Base-by-base conservation (phyloP, 2,888 invertebrate species). In the Gryllus longicercus region DNA sequence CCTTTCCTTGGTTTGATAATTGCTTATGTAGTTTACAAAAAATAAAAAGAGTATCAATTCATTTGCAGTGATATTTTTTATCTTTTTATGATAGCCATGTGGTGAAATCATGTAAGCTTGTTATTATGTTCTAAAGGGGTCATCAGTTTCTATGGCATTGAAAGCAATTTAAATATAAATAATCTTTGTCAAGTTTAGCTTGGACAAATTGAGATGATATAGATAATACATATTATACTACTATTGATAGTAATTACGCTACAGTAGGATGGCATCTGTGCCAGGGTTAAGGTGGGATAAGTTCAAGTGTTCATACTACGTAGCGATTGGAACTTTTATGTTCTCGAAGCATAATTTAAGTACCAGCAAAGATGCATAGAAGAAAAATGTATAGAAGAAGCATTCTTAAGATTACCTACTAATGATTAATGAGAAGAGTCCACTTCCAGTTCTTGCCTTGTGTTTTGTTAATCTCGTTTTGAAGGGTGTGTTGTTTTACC, bases 291-390 rank as follows among this genome's bases (percentile, higher is more conserved):
- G 79, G 81, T 83, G 82, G 84, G 83, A 84, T 85, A 83, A 83
- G 82, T 82, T 82, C 84, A 83, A 84, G 84, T 84, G 84, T 85
- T 84, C 83, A 80, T 79, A 78, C 84, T 84, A 83, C 83, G 84
- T 84, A 84, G 84, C 83, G 84, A 84, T 51, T 74, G 77, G 79
- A 78, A 81, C 80, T 78, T 76, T 79, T 80, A 74, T 78, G 80
- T 81, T 80, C 76, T 81, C 25, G 79, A 78, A 78, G 79, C 78
- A 78, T 78, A 81, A 74, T 81, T 79, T 76, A 75, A 78, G 76
- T 78, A 78, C 63, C 78, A 78, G 51, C 49, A 63, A 78, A 78
- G 75, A 80, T 75, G 78, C 78, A n/a, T 63, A 63, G 63, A 63
- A n/a, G 63, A 78, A 49, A 16, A 79, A 79, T n/a, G 38, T 75